Conservation (phyloP, 2,113 vertebrate species). For the Tenebrosternarchus preto region DNA sequence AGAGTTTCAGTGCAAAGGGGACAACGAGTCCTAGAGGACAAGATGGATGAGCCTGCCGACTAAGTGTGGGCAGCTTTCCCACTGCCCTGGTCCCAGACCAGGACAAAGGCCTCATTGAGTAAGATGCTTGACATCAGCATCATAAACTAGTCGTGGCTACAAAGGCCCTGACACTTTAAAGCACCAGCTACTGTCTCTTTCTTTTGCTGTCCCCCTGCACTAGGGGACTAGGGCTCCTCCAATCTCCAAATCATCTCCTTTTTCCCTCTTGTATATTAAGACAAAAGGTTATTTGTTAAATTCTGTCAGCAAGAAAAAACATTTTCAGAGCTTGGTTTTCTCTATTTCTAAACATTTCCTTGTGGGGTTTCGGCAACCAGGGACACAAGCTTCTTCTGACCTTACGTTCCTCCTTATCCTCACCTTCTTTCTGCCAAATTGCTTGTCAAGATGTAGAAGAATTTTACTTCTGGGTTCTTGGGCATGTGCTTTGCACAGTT, state of each 20-base stretch:
- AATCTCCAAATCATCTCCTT: conserved; percentile 79
- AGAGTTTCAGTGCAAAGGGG: conserved; percentile 77
- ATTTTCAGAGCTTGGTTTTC: conserved; percentile 73
- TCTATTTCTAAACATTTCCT: conserved; percentile 76
- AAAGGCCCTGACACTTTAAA: conserved; percentile 98
- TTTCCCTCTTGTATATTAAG: conserved; percentile 59
- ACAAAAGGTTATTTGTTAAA: conserved; percentile 84
- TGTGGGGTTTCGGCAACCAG: conserved; percentile 58
- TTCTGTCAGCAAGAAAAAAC: conserved; percentile 79
- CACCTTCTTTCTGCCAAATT: not conserved
- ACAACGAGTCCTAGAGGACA: conserved; percentile 79
- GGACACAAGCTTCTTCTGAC: conserved; percentile 21
- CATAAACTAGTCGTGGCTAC: conserved; percentile 98
- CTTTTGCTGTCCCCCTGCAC: conserved; percentile 74
- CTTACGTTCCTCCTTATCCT: conserved; percentile 11
- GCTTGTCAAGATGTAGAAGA: conserved; percentile 22
- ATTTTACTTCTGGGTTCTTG: not conserved
- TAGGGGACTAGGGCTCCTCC: conserved; percentile 78
- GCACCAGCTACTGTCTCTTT: conserved; percentile 85
- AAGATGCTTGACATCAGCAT: conserved; percentile 95
- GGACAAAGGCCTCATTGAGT: conserved; percentile 99
- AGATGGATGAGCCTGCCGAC: conserved; percentile 95
- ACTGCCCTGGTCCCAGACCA: conserved; percentile 90
- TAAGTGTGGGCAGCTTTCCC: conserved; percentile 95
- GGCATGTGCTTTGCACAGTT: not conserved